Percentiles rank a stretch among this genome's conserved stretches.
These are phyloP conservation scores for Meteorus colon DNA, from an alignment of 2,888 invertebrate species.

Conservation along the genomic window DNA sequence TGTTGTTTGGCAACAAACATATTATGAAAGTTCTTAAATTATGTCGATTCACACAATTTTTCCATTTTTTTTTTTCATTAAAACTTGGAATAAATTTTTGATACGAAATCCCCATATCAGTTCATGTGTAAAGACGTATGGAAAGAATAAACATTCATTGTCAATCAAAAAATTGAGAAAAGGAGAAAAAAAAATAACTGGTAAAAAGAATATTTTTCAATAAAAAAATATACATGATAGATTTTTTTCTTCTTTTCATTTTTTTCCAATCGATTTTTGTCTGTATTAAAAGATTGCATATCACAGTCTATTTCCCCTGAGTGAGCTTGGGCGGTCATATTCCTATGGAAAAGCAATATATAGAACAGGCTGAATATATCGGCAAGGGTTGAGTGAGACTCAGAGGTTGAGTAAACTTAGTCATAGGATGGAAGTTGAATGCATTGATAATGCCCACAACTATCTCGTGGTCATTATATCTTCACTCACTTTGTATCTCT, in stretches of 20 bases:
- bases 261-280: not conserved
- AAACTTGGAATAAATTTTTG: no score
- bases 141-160: not conserved
- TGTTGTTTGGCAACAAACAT: not conserved
- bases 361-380: not conserved
- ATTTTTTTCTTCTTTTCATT: not conserved
- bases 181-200: not conserved
- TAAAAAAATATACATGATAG: no score
- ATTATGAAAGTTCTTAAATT: not conserved
- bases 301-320: slow-evolving; percentile 17
- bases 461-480: not conserved
- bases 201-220: no score
- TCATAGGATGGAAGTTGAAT: not conserved
- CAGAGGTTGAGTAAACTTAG: slow-evolving; percentile 3
- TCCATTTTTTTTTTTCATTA: no score
- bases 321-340: slow-evolving; percentile 8
- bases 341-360: not conserved
- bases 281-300: not conserved
- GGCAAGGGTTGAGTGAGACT: not conserved
- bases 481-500: not conserved
- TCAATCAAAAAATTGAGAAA: not conserved
- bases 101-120: no score
- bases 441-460: slow-evolving; percentile 5
- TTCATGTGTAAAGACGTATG: no score
- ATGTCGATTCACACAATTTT: no score